Conservation (phyloP, 2,797 vertebrate genomes). For the Pipistrellus pygmaeus region DNA sequence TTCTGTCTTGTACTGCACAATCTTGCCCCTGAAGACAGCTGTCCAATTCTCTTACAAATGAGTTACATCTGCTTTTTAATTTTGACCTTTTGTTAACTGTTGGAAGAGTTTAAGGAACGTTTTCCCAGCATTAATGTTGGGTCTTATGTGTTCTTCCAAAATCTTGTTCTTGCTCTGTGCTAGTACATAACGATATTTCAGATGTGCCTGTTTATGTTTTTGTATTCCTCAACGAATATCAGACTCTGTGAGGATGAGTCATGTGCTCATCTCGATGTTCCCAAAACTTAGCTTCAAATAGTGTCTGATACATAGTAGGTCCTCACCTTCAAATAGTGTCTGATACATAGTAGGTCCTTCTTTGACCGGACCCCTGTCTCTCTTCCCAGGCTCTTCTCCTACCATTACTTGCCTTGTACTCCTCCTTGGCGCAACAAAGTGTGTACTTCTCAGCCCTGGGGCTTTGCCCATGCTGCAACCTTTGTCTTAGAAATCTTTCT, state of each 20-base stretch:
- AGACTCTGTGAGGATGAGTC: not conserved
- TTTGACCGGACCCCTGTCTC: not conserved
- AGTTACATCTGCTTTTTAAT: slow-evolving; percentile 25
- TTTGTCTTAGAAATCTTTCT: not conserved
- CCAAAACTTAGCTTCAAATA: not conserved
- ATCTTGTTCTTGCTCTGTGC: not conserved
- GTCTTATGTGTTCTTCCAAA: not conserved
- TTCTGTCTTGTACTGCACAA: not conserved
- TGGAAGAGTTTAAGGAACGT: not conserved
- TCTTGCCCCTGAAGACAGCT: not conserved
- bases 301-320: not conserved
- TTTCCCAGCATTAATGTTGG: not conserved
- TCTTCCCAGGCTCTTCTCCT: not conserved
- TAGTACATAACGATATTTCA: not conserved
- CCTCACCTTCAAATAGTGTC: not conserved
- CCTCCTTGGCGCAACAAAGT: not conserved
- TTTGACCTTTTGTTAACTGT: slow-evolving; percentile 22
- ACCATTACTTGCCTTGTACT: not conserved
- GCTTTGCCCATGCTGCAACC: not conserved
- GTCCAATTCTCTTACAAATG: not conserved
- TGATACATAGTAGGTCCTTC: not conserved
- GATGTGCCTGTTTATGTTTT: not conserved
- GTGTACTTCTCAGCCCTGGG: not conserved
- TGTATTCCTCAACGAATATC: not conserved
- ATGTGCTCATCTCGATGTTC: not conserved